phyloP scores from a whole-genome alignment of 2,888 invertebrate genomes.

The Epistrophella euchroma region DNA sequence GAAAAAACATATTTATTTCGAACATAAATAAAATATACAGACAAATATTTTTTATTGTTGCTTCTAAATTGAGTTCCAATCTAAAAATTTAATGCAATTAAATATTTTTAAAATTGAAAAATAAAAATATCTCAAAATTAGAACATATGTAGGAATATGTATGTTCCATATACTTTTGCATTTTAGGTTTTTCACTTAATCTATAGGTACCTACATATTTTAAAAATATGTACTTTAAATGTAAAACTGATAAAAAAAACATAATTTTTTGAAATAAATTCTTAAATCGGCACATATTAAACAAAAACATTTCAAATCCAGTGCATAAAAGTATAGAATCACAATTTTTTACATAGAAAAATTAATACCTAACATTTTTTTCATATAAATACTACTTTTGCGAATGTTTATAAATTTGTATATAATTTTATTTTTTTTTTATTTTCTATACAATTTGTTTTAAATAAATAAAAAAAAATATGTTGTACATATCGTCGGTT shows the following conservation, averaged over 20 bases:
- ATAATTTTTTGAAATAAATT: constrained; percentile 7
- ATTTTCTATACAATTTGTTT: constrained; percentile 34
- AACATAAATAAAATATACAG: constrained; percentile 1
- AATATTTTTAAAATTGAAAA: neutral
- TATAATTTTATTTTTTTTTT: constrained; percentile 23
- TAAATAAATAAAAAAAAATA: constrained; percentile 41
- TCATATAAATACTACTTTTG: constrained; percentile 25
- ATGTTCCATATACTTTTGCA: neutral
- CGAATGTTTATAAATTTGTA: constrained; percentile 37
- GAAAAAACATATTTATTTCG: constrained; percentile 1
- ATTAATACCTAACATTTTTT: constrained; percentile 9
- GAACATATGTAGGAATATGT: neutral
- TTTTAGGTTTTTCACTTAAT: constrained; percentile 8
- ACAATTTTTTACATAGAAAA: constrained; percentile 66
- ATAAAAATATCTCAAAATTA: neutral
- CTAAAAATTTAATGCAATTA: neutral
- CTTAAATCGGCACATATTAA: constrained; percentile 1
- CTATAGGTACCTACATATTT: neutral
- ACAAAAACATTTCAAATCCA: constrained; percentile 33
- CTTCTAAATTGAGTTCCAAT: neutral
- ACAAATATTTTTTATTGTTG: neutral
- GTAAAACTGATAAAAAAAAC: neutral
- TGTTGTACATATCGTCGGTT: no score
- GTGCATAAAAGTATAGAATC: constrained; percentile 69
- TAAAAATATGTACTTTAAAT: neutral